phyloP scores from a whole-genome alignment of 2,113 vertebrate genomes.

The Actinemys pallida region DNA sequence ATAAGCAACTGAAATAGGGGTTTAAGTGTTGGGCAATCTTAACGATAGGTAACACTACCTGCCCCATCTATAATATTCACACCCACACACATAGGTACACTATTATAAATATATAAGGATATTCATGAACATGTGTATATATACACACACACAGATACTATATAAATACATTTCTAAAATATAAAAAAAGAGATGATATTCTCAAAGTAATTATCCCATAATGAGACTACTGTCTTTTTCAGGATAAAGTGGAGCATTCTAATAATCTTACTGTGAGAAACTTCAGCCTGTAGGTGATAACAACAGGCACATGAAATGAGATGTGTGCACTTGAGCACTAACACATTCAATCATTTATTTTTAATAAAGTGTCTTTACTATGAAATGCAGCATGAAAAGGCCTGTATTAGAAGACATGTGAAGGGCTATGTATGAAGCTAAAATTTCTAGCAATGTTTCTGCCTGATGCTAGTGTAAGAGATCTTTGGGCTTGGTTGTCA shows the following conservation, averaged over 20 bases:
- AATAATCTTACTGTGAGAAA: neutral
- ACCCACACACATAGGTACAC: neutral
- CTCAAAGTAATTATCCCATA: neutral
- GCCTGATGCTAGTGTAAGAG: neutral
- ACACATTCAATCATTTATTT: neutral
- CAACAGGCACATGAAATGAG: neutral
- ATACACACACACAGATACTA: neutral
- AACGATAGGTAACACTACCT: neutral
- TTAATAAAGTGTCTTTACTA: neutral
- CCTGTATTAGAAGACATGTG: neutral
- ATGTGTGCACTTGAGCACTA: neutral
- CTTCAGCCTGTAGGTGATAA: neutral
- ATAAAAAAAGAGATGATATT: neutral
- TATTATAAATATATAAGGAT: neutral
- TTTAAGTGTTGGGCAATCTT: neutral
- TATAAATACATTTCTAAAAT: neutral
- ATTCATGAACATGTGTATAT: neutral
- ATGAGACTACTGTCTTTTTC: neutral
- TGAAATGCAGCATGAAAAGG: neutral
- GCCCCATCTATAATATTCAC: neutral
- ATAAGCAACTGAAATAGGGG: neutral
- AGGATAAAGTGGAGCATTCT: neutral
- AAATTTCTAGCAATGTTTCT: neutral
- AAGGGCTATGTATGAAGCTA: neutral
- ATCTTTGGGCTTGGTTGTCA: neutral